Conservation (phyloP, 2,888 invertebrate species). For the Scaptodrosophila latifasciaeformis region DNA sequence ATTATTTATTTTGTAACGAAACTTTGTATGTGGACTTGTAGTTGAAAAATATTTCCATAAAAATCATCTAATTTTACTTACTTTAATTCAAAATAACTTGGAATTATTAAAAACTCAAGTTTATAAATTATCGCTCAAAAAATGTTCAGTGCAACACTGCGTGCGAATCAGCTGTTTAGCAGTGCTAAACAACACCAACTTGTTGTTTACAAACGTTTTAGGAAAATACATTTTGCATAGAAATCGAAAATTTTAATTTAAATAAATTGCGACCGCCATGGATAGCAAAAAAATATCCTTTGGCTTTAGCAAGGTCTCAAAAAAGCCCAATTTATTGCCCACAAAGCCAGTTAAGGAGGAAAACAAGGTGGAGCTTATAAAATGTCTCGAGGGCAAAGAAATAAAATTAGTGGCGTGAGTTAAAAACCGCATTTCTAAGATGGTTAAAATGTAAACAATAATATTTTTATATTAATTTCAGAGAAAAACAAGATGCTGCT, state of each 20-base stretch:
- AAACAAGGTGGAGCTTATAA: constrained; percentile 81
- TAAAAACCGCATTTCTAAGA: not conserved
- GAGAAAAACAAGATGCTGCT: constrained; percentile 74
- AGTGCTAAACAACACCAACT: too few relatives aligned
- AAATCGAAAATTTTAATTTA: too few relatives aligned
- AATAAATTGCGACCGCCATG: constrained; percentile 75
- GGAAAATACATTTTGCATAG: constrained; percentile 2
- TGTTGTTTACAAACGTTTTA: constrained; percentile 27
- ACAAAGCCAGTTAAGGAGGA: constrained; percentile 74
- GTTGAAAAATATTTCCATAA: too few relatives aligned
- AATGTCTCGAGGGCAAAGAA: constrained; percentile 85
- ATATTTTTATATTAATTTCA: not conserved
- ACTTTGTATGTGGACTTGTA: not conserved
- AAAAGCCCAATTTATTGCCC: constrained; percentile 76
- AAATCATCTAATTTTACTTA: too few relatives aligned
- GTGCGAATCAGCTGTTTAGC: too few relatives aligned
- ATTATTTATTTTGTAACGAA: not conserved
- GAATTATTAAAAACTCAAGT: too few relatives aligned
- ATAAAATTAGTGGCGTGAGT: constrained; percentile 86
- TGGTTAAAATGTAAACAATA: not conserved
- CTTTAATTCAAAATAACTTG: too few relatives aligned
- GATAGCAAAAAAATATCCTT: constrained; percentile 87
- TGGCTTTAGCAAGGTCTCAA: constrained; percentile 83
- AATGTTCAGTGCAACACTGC: constrained; percentile 7
- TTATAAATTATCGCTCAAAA: not conserved